Percentiles rank a stretch among this genome's conserved stretches.
Evolutionary conservation across 2,888 invertebrate genomes (phyloP).

Genomic region (Dyspetes luteomarginatus): DNA sequence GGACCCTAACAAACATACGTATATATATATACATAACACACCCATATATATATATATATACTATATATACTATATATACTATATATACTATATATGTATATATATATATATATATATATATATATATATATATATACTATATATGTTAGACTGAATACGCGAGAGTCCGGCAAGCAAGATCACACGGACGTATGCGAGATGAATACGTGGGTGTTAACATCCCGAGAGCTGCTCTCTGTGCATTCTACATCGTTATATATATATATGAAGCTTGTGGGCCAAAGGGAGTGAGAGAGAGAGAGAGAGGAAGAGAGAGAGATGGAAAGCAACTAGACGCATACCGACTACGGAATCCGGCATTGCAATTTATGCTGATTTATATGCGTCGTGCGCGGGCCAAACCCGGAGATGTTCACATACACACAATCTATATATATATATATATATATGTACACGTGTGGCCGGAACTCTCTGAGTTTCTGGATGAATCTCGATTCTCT

Average conservation of each 20-base stretch:
- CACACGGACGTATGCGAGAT: not conserved
- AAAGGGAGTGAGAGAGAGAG: constrained; percentile 6
- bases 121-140: constrained; percentile 4
- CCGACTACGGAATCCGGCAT: constrained; percentile 78
- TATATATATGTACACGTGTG: too few relatives aligned
- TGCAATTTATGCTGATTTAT: constrained; percentile 82
- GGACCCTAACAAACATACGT: not conserved
- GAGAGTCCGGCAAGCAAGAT: constrained; percentile 42
- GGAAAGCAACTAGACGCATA: constrained; percentile 70
- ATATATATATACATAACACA: not conserved
- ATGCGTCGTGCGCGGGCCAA: constrained; percentile 73
- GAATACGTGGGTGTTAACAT: constrained; percentile 35
- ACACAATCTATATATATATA: constrained; percentile 1
- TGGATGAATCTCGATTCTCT: constrained; percentile 27
- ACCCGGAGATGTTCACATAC: constrained; percentile 62
- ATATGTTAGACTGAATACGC: constrained; percentile 7
- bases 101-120: not conserved
- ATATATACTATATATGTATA: not conserved
- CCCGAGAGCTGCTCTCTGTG: constrained; percentile 29
- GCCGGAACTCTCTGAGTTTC: not conserved
- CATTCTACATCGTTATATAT: constrained; percentile 16
- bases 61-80: not conserved
- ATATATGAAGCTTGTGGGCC: constrained; percentile 8
- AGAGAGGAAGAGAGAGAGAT: constrained; percentile 15
- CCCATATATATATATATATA: not conserved